Base-by-base conservation (phyloP, 2,888 invertebrate genomes). In the Gibbula magus region DNA sequence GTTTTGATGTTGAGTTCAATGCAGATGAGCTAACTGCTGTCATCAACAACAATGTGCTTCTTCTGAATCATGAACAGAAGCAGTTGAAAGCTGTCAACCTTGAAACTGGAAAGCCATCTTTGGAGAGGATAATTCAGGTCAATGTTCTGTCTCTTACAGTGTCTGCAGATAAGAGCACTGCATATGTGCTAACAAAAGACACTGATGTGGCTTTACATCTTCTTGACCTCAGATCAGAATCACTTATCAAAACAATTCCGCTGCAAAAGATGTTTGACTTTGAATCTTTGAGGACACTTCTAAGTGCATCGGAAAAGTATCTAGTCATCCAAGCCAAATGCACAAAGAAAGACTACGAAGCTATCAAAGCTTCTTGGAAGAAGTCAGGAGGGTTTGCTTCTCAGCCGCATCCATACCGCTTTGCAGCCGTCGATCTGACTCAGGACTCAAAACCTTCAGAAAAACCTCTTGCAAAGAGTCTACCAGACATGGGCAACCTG, bases 371-470 rank as follows among this genome's bases (percentile, higher is more conserved):
- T 16, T 81, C 83, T 53, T 88, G 87, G 86, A 87, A 86, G 70
- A 88, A 84, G 66, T 83, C 83, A 3, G 85, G 85, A 0, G 80
- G 81, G 0, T 86, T 88, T 66, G 56, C 81, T 1, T 80, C 84
- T 5, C 90, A 90, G 84, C 84, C 83, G 8, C 88, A 89, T 53
- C 83, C 85, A 2, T 82, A 85, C 80, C 85, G 86, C 25, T 90
- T 89, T 78, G 80, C 84, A 45, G 89, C 91, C 5, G 81, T 89
- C 5, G 89, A 89, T 74, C 75, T 90, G 32, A 82, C 82, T 0
- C 84, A 87, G 39, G 83, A 84, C 20, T 86, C 85, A 20, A 45
- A 45, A 10, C 13, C 45, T 45, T 45, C 45, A 45, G 45, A 45
- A 5, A 45, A 45, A 45, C 4, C 45, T 45, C 10, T 45, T 10